Conservation (phyloP, 1,140 invertebrate genomes). For the Bemisia tabaci region DNA sequence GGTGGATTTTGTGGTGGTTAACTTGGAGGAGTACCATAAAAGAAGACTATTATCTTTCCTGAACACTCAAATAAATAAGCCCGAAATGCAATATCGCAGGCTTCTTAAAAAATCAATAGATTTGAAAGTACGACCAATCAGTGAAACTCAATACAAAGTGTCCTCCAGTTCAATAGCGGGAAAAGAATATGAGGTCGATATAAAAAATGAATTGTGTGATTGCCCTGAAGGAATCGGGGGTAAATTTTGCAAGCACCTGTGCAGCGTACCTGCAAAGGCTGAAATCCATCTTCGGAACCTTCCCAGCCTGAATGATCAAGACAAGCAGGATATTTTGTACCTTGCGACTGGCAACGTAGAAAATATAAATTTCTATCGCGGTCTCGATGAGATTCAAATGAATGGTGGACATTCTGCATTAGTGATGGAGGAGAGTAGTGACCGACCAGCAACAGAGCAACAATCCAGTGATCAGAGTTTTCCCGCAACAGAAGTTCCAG, state of each 20-base stretch:
- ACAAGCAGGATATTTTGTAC: not conserved
- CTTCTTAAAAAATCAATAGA: not conserved
- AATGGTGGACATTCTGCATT: not conserved
- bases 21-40: conserved; percentile 3
- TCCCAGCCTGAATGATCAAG: not conserved
- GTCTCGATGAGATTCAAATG: not conserved
- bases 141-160: not conserved
- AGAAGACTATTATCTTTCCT: not conserved
- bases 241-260: not conserved
- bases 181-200: not conserved
- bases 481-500: not conserved
- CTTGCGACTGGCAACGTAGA: not conserved
- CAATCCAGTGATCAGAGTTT: not conserved
- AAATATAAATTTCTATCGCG: not conserved
- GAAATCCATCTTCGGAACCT: not conserved
- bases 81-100: not conserved
- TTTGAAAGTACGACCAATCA: not conserved
- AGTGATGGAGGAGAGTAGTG: not conserved
- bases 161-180: not conserved
- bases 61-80: not conserved
- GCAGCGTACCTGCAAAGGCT: not conserved
- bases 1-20: conserved; percentile 6
- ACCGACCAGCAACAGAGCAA: not conserved
- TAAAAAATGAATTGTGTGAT: not conserved
- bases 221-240: not conserved